Evolutionary conservation across 1,140 invertebrate species (phyloP).

Genomic region (Tetragonula clypearis): DNA sequence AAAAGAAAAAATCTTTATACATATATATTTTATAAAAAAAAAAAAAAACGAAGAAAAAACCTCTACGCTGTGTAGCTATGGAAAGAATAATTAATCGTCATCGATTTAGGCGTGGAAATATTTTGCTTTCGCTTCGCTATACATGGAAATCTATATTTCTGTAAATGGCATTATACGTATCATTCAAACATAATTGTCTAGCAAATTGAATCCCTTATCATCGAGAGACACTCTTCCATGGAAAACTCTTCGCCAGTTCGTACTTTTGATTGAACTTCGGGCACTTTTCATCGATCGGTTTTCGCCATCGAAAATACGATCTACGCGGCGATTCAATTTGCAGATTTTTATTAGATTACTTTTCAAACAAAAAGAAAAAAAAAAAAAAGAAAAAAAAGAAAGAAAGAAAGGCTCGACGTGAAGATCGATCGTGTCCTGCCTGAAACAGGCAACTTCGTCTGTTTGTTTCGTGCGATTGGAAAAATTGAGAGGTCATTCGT

Average conservation of each 20-base stretch:
- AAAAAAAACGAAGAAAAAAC: too few relatives aligned
- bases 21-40: too few relatives aligned
- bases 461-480: not conserved
- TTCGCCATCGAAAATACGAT: conserved; percentile 24
- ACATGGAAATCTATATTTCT: conserved; percentile 19
- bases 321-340: not conserved
- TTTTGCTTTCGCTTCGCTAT: not conserved
- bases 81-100: not conserved
- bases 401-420: too few relatives aligned
- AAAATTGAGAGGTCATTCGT: not conserved
- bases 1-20: too few relatives aligned
- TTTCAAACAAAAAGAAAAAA: not conserved
- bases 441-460: not conserved
- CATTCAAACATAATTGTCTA: conserved; percentile 67
- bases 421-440: not conserved
- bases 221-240: conserved; percentile 55
- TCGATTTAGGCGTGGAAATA: not conserved
- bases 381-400: not conserved
- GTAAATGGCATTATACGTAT: conserved; percentile 30
- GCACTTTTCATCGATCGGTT: conserved; percentile 35
- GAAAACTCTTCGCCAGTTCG: conserved; percentile 55
- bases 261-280: conserved; percentile 46
- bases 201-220: conserved; percentile 72
- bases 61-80: not conserved
- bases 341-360: not conserved